Conservation (phyloP, 2,888 invertebrate species). For the Mimas tiliae region DNA sequence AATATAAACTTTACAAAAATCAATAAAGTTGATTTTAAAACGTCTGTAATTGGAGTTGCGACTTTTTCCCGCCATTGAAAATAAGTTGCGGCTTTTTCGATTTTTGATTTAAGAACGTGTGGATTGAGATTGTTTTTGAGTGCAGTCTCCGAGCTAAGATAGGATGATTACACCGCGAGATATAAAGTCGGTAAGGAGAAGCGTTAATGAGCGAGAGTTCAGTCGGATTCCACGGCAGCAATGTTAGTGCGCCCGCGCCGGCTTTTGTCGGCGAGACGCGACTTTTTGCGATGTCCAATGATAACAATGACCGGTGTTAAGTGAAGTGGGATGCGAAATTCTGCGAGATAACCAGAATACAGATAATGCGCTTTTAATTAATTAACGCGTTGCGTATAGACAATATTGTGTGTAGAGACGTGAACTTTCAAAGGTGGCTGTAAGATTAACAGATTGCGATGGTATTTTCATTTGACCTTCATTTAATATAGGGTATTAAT, state of each 20-base stretch:
- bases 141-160: constrained; percentile 37
- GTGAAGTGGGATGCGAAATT: constrained; percentile 67
- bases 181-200: constrained; percentile 57
- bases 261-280: constrained; percentile 80
- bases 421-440: not conserved
- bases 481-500: too few relatives aligned
- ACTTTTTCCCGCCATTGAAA: not conserved
- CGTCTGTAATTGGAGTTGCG: not conserved
- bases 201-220: constrained; percentile 81
- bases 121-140: constrained; percentile 29
- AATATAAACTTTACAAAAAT: not conserved
- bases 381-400: constrained; percentile 51
- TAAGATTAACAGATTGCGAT: not conserved
- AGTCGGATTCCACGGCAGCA: constrained; percentile 72
- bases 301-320: constrained; percentile 75
- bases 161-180: constrained; percentile 46
- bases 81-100: constrained; percentile 1
- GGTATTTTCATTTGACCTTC: too few relatives aligned
- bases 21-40: constrained; percentile 37
- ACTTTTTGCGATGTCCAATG: constrained; percentile 81
- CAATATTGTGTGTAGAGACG: not conserved
- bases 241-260: constrained; percentile 76
- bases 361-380: constrained; percentile 67
- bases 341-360: constrained; percentile 62
- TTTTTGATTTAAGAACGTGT: constrained; percentile 28